Conservation (phyloP, 1,140 invertebrate species). For the Drosophila pruinosa region DNA sequence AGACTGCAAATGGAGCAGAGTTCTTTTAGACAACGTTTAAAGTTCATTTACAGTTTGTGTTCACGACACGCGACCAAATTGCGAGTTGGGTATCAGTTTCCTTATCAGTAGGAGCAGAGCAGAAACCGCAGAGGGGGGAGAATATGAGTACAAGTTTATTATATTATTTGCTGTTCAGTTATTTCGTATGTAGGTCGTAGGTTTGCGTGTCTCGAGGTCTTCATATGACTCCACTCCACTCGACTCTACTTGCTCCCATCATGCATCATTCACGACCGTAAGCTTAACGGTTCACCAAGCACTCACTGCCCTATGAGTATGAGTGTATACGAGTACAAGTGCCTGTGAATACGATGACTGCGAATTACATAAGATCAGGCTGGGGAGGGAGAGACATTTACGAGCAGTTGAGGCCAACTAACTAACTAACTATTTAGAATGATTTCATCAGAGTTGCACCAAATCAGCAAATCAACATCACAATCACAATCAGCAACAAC, state of each 20-base stretch:
- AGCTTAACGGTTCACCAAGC: slow-evolving; percentile 43
- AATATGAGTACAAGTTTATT: not conserved
- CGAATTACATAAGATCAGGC: slow-evolving; percentile 40
- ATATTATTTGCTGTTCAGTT: slow-evolving; percentile 12
- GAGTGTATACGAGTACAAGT: not conserved
- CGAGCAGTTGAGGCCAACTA: slow-evolving; percentile 8
- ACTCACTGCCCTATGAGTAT: slow-evolving; percentile 5
- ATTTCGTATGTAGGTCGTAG: slow-evolving; percentile 26
- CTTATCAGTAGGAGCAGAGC: not conserved
- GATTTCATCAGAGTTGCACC: slow-evolving; percentile 60
- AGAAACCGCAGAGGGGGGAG: not conserved
- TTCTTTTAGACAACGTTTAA: too few species aligned
- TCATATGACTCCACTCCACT: not conserved
- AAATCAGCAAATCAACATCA: slow-evolving; percentile 50
- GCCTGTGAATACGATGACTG: slow-evolving; percentile 2
- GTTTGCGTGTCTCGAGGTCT: slow-evolving; percentile 11
- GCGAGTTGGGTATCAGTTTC: not conserved
- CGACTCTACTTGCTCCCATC: slow-evolving; percentile 10
- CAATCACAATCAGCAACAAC: slow-evolving; percentile 30
- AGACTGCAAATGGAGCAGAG: too few species aligned
- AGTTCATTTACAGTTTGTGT: not conserved
- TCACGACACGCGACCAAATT: not conserved
- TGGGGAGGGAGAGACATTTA: slow-evolving; percentile 8
- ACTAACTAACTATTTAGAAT: slow-evolving; percentile 55
- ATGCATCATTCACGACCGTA: slow-evolving; percentile 38